Percentiles rank a stretch among this genome's conserved stretches.
Evolutionary conservation across 2,888 invertebrate genomes (phyloP).

Genomic region (Muschampia plurimacula): DNA sequence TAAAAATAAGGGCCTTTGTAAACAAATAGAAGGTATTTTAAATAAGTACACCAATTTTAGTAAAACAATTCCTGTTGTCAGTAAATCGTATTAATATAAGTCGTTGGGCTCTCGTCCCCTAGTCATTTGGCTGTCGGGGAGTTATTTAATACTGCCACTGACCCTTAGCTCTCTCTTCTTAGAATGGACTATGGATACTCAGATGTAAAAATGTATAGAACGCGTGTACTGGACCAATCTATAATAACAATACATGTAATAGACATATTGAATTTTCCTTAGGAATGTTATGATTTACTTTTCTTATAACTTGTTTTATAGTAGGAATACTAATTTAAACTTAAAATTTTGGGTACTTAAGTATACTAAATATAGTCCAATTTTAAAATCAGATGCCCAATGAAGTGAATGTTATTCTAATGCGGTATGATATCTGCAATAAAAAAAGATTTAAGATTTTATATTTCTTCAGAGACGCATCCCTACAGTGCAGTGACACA

Average conservation of each 20-base stretch:
- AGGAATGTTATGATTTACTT: not conserved
- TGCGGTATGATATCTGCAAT: not conserved
- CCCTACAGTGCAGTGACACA: conserved; percentile 20
- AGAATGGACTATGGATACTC: conserved; percentile 49
- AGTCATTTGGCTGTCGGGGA: conserved; percentile 83
- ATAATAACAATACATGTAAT: not conserved
- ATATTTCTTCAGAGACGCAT: conserved; percentile 13
- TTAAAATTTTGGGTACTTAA: not conserved
- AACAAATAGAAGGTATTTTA: too few species aligned
- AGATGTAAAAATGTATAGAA: conserved; percentile 67
- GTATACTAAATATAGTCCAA: not conserved
- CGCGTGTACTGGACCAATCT: conserved; percentile 60
- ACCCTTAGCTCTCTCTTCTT: conserved; percentile 69
- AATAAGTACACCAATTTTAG: conserved; percentile 4
- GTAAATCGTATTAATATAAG: conserved; percentile 39
- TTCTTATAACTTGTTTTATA: too few species aligned
- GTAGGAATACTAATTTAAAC: too few species aligned
- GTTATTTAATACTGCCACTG: conserved; percentile 83
- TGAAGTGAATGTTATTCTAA: not conserved
- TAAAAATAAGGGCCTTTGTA: too few species aligned
- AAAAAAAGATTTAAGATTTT: conserved; percentile 47
- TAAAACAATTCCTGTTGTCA: conserved; percentile 25
- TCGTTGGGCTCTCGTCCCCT: conserved; percentile 66
- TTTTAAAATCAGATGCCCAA: not conserved
- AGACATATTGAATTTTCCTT: not conserved